Evolutionary conservation across 2,797 vertebrate species (phyloP).

Genomic region (Galagoides demidoff): DNA sequence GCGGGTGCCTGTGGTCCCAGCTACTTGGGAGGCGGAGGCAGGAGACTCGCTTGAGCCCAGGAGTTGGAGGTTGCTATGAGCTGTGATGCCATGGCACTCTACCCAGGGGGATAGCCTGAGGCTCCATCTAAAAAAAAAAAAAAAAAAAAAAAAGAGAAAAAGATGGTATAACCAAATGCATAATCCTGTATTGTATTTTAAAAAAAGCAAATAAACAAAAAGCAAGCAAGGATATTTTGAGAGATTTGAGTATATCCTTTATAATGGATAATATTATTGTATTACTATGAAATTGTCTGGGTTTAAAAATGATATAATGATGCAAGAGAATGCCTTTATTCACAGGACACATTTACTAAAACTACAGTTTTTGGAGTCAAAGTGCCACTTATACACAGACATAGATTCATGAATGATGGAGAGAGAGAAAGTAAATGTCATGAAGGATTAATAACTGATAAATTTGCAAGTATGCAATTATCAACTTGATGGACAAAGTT

Average conservation of each 20-base stretch:
- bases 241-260: not conserved
- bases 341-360: not conserved
- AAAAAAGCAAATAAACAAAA: conserved; percentile 30
- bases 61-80: too few relatives aligned
- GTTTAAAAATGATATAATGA: not conserved
- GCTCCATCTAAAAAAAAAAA: too few relatives aligned
- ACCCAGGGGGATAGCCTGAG: too few relatives aligned
- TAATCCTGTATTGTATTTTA: not conserved
- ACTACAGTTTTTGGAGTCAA: not conserved
- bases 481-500: not conserved
- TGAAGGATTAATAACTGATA: not conserved
- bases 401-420: not conserved
- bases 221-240: not conserved
- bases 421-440: not conserved
- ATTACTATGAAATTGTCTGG: not conserved
- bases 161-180: not conserved
- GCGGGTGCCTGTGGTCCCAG: too few relatives aligned
- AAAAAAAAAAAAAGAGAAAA: too few relatives aligned
- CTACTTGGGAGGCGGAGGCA: too few relatives aligned
- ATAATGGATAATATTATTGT: not conserved
- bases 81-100: too few relatives aligned
- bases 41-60: too few relatives aligned
- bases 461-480: not conserved
- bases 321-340: not conserved
- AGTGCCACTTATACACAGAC: not conserved